These are phyloP conservation scores for Graptemys geographica DNA, from an alignment of 2,797 vertebrate genomes.

Conservation along the genomic window DNA sequence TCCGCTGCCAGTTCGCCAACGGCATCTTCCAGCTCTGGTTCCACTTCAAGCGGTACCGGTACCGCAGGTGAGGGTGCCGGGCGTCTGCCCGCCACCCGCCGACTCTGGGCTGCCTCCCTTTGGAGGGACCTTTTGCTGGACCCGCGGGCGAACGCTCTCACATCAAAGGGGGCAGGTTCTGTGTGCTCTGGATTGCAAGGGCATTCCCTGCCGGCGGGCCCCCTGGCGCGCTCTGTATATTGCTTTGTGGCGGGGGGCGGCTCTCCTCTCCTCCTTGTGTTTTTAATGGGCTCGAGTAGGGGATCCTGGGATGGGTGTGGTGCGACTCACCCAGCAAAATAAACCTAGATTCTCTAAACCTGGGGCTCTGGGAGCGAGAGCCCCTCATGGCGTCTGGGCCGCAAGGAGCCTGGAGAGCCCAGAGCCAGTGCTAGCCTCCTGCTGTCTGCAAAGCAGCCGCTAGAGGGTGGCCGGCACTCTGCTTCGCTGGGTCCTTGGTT, in stretches of 20 bases:
- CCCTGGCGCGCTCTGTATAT: not conserved
- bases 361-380: no score
- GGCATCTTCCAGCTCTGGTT: constrained; percentile 99
- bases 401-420: not conserved
- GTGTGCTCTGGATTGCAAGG: not conserved
- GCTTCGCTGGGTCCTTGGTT: not conserved
- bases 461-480: not conserved
- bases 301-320: not conserved
- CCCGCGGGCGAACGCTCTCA: accelerated
- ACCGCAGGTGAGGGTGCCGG: constrained; percentile 84
- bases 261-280: not conserved
- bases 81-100: accelerated
- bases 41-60: constrained; percentile 98
- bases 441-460: not conserved
- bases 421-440: not conserved
- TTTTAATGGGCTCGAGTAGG: not conserved
- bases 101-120: accelerated
- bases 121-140: accelerated
- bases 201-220: not conserved
- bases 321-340: not conserved
- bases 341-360: not conserved
- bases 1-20: constrained; percentile 98
- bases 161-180: not conserved
- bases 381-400: not conserved
- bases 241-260: not conserved